Evolutionary conservation across 92 coral and sea anemone genomes (phyloP).

Genomic region (Actinostola sp.): DNA sequence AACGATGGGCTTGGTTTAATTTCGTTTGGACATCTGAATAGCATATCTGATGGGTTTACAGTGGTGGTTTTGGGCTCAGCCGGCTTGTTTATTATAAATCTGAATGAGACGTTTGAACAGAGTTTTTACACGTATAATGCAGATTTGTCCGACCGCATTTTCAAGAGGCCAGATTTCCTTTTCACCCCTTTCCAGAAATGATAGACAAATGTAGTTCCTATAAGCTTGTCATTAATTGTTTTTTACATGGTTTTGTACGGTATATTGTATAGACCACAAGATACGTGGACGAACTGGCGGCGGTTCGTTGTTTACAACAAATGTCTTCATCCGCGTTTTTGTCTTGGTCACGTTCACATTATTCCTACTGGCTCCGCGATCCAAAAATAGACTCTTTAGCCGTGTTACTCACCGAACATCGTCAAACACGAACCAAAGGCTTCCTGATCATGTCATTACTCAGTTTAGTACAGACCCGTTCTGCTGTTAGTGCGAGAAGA

Average conservation of each 20-base stretch:
- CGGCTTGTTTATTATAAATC: constrained; percentile 21
- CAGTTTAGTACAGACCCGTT: too few species aligned
- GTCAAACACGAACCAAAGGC: too few species aligned
- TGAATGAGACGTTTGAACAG: constrained; percentile 17
- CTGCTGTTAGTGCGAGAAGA: too few species aligned
- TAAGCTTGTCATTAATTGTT: constrained; percentile 14
- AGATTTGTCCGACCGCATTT: constrained; percentile 36
- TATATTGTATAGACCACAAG: constrained; percentile 26
- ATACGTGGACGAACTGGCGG: not conserved
- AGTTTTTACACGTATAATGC: constrained; percentile 18
- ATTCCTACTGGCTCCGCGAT: too few species aligned
- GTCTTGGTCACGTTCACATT: too few species aligned
- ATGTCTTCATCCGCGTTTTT: too few species aligned
- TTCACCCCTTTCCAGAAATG: constrained; percentile 12
- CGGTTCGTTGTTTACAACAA: not conserved
- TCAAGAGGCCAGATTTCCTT: constrained; percentile 35
- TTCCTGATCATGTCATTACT: too few species aligned
- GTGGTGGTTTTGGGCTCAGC: constrained; percentile 16
- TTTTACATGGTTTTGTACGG: not conserved
- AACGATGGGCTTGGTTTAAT: not conserved
- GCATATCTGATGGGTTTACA: constrained; percentile 10
- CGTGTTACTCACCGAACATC: too few species aligned
- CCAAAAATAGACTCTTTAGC: too few species aligned
- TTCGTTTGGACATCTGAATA: constrained; percentile 24
- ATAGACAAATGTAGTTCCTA: constrained; percentile 19